These are phyloP conservation scores for Platysternon megacephalum DNA, from an alignment of 2,113 vertebrate species.

Conservation along the genomic window DNA sequence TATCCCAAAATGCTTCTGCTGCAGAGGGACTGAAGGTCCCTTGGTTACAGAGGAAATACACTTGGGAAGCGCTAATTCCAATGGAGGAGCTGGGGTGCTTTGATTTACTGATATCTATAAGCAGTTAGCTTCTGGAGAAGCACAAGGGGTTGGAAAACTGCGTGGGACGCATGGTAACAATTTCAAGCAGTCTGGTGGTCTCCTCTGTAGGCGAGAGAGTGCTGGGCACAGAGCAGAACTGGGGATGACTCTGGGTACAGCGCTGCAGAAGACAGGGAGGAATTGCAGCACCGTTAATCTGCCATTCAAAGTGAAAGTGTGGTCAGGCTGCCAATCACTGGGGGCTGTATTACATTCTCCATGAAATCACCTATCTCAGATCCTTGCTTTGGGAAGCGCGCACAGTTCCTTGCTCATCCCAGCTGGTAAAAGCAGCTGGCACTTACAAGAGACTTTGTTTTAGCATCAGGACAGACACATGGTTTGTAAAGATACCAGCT, in stretches of 20 bases:
- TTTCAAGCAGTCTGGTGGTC: not conserved
- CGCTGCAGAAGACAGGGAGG: not conserved
- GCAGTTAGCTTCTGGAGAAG: not conserved
- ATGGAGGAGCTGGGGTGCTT: too few relatives aligned
- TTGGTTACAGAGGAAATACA: rapidly evolving
- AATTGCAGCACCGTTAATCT: not conserved
- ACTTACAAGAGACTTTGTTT: not conserved
- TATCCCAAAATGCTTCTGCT: not conserved
- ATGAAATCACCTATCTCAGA: not conserved
- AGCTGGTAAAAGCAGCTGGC: not conserved
- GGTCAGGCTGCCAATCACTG: not conserved
- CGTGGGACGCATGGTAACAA: not conserved
- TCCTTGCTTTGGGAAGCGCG: too few relatives aligned
- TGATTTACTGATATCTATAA: not conserved
- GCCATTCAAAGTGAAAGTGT: not conserved
- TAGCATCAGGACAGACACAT: not conserved
- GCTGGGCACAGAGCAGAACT: not conserved
- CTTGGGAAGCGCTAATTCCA: not conserved
- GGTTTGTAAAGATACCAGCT: too few relatives aligned
- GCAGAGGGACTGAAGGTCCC: not conserved
- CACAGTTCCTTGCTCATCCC: too few relatives aligned
- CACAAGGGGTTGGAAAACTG: rapidly evolving
- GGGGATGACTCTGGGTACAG: not conserved
- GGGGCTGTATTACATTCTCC: not conserved
- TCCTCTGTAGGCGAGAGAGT: not conserved